Percentiles rank a stretch among this genome's conserved stretches.
These are phyloP conservation scores for Polietes domitor DNA, from an alignment of 2,888 invertebrate genomes.

Conservation along the genomic window DNA sequence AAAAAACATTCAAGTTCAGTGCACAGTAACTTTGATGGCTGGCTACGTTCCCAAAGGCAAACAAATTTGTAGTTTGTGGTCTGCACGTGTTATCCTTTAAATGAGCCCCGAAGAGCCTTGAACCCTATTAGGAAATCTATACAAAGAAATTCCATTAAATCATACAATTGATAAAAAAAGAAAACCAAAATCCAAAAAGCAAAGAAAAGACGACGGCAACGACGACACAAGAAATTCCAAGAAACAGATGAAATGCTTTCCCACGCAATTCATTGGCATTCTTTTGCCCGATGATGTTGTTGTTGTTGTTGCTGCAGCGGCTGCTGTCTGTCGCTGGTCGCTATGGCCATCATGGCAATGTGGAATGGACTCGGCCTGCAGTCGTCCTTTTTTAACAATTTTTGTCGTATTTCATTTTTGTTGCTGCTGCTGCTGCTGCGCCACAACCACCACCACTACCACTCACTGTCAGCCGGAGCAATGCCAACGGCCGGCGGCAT, in stretches of 20 bases:
- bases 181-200: not conserved
- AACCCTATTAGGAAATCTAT: conserved; percentile 20
- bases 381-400: conserved; percentile 48
- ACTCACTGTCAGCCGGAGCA: not conserved
- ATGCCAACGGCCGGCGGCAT: conserved; percentile 18
- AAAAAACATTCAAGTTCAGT: too few relatives aligned
- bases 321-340: not conserved
- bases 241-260: conserved; percentile 70
- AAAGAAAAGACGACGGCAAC: conserved; percentile 13
- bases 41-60: too few relatives aligned
- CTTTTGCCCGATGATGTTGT: not conserved
- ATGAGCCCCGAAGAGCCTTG: conserved; percentile 12
- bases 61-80: not conserved
- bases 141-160: conserved; percentile 38
- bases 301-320: not conserved
- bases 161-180: conserved; percentile 28
- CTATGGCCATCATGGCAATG: not conserved
- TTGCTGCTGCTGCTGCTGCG: conserved; percentile 4
- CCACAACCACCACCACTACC: not conserved
- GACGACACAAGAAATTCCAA: conserved; percentile 69
- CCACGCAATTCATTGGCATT: conserved; percentile 69
- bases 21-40: too few relatives aligned
- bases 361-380: not conserved
- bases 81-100: conserved; percentile 6
- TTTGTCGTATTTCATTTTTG: conserved; percentile 52